Percentiles rank a stretch among this genome's conserved stretches.
phyloP scores from a whole-genome alignment of 2,888 invertebrate genomes.

The Leptopilina syphax region DNA sequence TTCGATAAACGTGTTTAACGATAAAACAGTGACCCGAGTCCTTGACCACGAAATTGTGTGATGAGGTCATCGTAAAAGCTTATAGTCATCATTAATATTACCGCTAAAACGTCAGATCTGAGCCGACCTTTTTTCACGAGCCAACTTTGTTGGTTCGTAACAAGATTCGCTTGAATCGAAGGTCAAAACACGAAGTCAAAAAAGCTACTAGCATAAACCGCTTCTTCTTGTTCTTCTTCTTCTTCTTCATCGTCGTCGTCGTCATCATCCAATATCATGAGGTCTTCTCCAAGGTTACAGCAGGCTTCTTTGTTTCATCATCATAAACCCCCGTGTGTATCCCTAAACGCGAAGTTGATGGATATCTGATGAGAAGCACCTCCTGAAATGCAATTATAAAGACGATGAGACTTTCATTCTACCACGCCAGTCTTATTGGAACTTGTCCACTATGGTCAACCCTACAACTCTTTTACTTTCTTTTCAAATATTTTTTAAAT shows the following conservation, averaged over 20 bases:
- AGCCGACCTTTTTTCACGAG: slow-evolving; percentile 67
- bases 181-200: slow-evolving; percentile 59
- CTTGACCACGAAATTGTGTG: slow-evolving; percentile 21
- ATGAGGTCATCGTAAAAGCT: slow-evolving; percentile 54
- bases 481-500: no score
- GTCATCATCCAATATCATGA: slow-evolving; percentile 45
- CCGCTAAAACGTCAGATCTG: slow-evolving; percentile 69
- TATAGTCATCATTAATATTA: slow-evolving; percentile 73
- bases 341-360: slow-evolving; percentile 62
- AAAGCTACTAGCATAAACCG: slow-evolving; percentile 25
- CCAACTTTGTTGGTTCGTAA: background rate
- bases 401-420: no score
- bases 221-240: slow-evolving; percentile 43
- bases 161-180: slow-evolving; percentile 56
- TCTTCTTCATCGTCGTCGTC: slow-evolving; percentile 16
- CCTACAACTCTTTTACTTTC: no score
- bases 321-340: slow-evolving; percentile 54
- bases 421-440: no score
- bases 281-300: slow-evolving; percentile 31
- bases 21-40: slow-evolving; percentile 54
- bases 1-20: background rate
- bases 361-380: slow-evolving; percentile 52
- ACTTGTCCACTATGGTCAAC: no score
- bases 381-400: slow-evolving; percentile 39
- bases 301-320: slow-evolving; percentile 56